Conservation (phyloP, 2,113 vertebrate genomes). For the Pomatorhinus ruficollis region DNA sequence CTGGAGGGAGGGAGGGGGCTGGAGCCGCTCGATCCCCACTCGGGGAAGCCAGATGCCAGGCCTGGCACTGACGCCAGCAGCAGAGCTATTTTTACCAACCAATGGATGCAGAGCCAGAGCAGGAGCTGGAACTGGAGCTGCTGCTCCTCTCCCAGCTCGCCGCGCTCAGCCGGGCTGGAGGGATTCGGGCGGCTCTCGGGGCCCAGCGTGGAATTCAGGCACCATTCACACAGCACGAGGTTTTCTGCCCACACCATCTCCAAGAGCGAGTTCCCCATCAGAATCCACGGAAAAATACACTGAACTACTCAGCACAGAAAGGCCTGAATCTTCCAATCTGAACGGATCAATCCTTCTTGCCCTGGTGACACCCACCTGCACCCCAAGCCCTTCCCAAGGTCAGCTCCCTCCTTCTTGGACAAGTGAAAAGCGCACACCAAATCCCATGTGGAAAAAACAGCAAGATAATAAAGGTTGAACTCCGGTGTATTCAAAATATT, state of each 20-base stretch:
- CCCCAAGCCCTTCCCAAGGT: background rate
- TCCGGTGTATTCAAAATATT: background rate
- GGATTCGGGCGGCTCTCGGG: background rate
- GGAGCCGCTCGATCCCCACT: background rate
- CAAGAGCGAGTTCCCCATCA: no score
- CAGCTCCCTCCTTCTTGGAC: background rate
- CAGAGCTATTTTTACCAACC: constrained; percentile 60
- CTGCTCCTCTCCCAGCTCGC: background rate
- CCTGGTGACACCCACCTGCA: background rate
- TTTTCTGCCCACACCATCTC: background rate
- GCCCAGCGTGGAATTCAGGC: background rate
- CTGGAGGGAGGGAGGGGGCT: background rate
- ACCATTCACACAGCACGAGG: rapidly evolving
- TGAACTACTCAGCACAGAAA: background rate
- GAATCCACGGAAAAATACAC: background rate
- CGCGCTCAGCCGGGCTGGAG: background rate
- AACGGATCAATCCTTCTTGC: background rate
- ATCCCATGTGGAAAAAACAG: rapidly evolving
- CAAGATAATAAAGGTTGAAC: background rate
- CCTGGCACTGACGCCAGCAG: constrained; percentile 62
- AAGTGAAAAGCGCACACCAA: background rate
- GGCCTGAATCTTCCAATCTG: background rate
- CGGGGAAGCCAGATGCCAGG: constrained; percentile 56
- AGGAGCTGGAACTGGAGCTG: background rate
- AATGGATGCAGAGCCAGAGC: constrained; percentile 9